Evolutionary conservation across 2,113 vertebrate species (phyloP).

Genomic region (Centropus bengalensis): DNA sequence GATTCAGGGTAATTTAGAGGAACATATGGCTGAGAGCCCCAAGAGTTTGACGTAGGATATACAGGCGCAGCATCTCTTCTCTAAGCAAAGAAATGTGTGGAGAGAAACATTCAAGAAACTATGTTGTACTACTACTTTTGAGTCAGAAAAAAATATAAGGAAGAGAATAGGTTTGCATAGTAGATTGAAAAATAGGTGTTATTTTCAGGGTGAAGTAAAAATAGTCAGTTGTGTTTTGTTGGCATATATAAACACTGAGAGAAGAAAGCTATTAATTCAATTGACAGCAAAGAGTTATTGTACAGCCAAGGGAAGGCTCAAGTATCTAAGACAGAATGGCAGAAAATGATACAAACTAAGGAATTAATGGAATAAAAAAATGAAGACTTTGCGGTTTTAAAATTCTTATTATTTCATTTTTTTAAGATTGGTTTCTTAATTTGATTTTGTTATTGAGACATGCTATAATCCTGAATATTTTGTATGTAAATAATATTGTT

Average conservation of each 20-base stretch:
- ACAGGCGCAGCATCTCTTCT: neutral
- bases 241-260: neutral
- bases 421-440: neutral
- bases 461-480: neutral
- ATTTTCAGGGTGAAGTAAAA: neutral
- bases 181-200: neutral
- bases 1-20: slow-evolving; percentile 1
- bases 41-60: neutral
- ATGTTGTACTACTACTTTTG: neutral
- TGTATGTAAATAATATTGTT: neutral
- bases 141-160: neutral
- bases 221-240: neutral
- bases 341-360: neutral
- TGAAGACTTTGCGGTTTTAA: neutral
- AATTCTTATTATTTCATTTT: neutral
- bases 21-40: neutral
- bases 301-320: neutral
- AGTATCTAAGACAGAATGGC: neutral
- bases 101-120: neutral
- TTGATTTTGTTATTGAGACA: neutral
- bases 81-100: neutral
- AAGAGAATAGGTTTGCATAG: neutral
- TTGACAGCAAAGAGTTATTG: neutral
- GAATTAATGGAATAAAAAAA: neutral
- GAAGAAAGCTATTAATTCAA: neutral